A percentile compares a stretch with the other conserved stretches of the same genome.
phyloP scores from a whole-genome alignment of 2,888 invertebrate genomes.

The Callyntrura sp. region DNA sequence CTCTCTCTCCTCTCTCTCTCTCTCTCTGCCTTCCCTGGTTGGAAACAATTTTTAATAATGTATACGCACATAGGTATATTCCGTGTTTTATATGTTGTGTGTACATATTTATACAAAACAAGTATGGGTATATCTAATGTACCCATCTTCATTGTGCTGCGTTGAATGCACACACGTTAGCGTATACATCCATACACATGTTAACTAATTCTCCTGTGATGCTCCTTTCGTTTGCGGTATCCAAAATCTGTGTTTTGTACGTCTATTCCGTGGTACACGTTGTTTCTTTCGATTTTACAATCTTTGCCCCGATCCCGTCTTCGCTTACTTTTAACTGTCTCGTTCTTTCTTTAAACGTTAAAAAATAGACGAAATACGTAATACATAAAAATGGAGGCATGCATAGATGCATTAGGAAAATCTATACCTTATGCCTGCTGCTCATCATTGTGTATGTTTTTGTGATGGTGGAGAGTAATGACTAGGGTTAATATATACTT shows the following conservation, averaged over 20 bases:
- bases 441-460: neutral
- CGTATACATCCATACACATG: slow-evolving; percentile 45
- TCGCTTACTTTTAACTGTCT: slow-evolving; percentile 27
- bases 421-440: neutral
- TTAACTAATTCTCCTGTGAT: slow-evolving; percentile 21
- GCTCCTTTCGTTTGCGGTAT: slow-evolving; percentile 23
- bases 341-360: neutral
- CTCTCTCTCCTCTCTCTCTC: slow-evolving; percentile 13
- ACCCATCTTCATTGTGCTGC: too few relatives aligned
- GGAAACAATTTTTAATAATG: slow-evolving; percentile 66
- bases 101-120: neutral
- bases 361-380: neutral
- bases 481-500: neutral
- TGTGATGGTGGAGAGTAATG: neutral
- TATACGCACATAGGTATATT: slow-evolving; percentile 34
- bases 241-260: slow-evolving; percentile 28
- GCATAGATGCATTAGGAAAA: neutral
- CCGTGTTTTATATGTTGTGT: neutral
- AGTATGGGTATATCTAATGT: neutral
- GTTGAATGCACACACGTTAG: neutral
- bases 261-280: slow-evolving; percentile 23
- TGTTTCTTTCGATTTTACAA: slow-evolving; percentile 51
- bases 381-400: neutral
- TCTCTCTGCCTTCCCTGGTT: slow-evolving; percentile 28
- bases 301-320: slow-evolving; percentile 16